Evolutionary conservation across 1,140 invertebrate species (phyloP).

Genomic region (Marisa cornuarietis): DNA sequence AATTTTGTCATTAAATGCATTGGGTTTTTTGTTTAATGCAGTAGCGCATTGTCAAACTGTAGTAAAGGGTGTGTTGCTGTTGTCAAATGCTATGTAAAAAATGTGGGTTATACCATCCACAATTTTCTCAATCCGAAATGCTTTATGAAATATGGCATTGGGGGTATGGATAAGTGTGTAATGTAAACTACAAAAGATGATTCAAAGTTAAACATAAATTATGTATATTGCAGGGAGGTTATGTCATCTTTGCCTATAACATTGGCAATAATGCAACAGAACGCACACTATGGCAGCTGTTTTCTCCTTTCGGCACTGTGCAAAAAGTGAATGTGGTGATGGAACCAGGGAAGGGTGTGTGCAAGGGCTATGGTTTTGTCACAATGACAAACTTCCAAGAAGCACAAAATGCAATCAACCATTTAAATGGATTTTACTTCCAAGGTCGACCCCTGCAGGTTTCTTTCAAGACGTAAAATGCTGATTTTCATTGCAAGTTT

Average conservation of each 20-base stretch:
- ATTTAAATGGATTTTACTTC: conserved; percentile 63
- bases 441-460: conserved; percentile 65
- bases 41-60: no score
- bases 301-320: conserved; percentile 65
- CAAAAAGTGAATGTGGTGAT: conserved; percentile 65
- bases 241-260: conserved; percentile 67
- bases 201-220: no score
- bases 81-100: no score
- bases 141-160: no score
- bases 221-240: conserved; percentile 22
- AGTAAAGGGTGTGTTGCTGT: no score
- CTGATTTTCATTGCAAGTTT: not conserved
- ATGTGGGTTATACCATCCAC: no score
- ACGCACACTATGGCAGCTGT: conserved; percentile 62
- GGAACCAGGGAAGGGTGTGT: conserved; percentile 57
- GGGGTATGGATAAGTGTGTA: no score
- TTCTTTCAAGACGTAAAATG: conserved; percentile 61
- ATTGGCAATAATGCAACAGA: conserved; percentile 66
- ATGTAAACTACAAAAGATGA: no score
- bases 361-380: conserved; percentile 68
- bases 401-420: conserved; percentile 64
- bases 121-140: no score
- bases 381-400: conserved; percentile 67
- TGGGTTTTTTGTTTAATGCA: no score
- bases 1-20: no score